Conservation (phyloP, 2,888 invertebrate genomes). For the Mamestra brassicae region DNA sequence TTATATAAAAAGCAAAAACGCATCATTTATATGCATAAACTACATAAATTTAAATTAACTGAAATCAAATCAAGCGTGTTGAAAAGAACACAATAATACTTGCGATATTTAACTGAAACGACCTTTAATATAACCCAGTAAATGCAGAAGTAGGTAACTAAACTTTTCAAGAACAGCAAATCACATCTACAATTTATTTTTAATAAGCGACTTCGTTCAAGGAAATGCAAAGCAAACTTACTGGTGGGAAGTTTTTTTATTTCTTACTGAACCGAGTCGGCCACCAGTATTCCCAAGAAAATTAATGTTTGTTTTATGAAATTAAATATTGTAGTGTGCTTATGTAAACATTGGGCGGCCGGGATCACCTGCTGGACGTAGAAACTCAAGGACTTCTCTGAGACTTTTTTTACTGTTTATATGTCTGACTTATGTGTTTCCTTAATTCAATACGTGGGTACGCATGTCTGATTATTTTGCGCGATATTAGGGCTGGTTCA, state of each 20-base stretch:
- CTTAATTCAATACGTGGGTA: too few relatives aligned
- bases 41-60: too few relatives aligned
- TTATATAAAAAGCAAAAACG: too few relatives aligned
- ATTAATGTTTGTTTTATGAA: slow-evolving; percentile 86
- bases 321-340: slow-evolving; percentile 76
- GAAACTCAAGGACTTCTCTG: neutral
- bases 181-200: slow-evolving; percentile 55
- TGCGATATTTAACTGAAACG: neutral
- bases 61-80: too few relatives aligned
- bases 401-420: neutral
- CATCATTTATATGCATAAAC: too few relatives aligned
- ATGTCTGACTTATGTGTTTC: too few relatives aligned
- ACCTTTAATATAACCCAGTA: neutral
- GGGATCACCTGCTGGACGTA: neutral
- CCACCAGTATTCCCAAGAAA: slow-evolving; percentile 71
- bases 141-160: neutral
- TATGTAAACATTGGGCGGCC: slow-evolving; percentile 1
- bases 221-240: slow-evolving; percentile 66
- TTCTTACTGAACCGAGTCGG: slow-evolving; percentile 25
- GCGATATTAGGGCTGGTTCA: too few relatives aligned
- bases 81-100: neutral
- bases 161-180: slow-evolving; percentile 26
- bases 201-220: slow-evolving; percentile 52
- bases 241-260: slow-evolving; percentile 64
- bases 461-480: too few relatives aligned